These are phyloP conservation scores for Stenopsyche tienmushanensis DNA, from an alignment of 1,140 invertebrate species.

Conservation along the genomic window DNA sequence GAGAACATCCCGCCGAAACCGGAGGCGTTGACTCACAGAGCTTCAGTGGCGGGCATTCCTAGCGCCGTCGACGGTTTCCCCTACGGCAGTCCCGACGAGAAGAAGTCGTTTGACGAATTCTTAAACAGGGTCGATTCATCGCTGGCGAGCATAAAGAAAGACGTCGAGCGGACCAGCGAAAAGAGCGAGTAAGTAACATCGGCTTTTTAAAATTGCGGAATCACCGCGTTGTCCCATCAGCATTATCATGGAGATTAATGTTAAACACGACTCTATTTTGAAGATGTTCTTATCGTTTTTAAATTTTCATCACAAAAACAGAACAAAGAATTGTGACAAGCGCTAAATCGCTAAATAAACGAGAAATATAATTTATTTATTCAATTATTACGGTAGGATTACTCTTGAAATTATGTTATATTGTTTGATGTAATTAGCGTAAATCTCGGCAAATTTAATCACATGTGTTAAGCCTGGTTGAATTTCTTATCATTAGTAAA, in stretches of 20 bases:
- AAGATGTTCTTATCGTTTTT: too few species aligned
- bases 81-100: constrained; percentile 63
- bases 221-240: too few species aligned
- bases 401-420: constrained; percentile 27
- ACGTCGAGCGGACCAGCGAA: constrained; percentile 77
- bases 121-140: constrained; percentile 84
- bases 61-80: constrained; percentile 53
- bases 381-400: too few species aligned
- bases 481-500: too few species aligned
- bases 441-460: neutral
- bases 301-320: too few species aligned
- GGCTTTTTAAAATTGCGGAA: neutral
- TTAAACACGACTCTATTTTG: too few species aligned
- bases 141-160: constrained; percentile 80
- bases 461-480: too few species aligned
- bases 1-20: constrained; percentile 49
- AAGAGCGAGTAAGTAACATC: constrained; percentile 72
- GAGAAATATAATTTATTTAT: too few species aligned
- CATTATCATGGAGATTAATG: too few species aligned
- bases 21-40: constrained; percentile 45
- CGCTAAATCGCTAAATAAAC: too few species aligned
- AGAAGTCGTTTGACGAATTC: constrained; percentile 77
- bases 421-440: neutral
- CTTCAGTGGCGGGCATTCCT: constrained; percentile 56
- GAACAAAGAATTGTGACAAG: too few species aligned